Base-by-base conservation (phyloP, 2,888 invertebrate genomes). In the Pammene fasciana region DNA sequence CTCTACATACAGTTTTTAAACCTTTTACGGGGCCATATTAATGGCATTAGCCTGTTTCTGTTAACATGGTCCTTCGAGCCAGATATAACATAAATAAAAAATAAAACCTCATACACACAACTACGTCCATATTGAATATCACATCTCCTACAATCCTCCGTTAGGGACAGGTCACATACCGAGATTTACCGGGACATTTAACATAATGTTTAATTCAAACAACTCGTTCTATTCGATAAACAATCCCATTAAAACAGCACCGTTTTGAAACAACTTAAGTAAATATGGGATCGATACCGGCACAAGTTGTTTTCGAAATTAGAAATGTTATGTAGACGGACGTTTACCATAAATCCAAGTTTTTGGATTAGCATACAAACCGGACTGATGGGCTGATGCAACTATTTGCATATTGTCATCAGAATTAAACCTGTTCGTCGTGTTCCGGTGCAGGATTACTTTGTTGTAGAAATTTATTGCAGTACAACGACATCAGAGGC, bases 331-430 rank as follows among this genome's bases (percentile, higher is more conserved):
- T 10, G 5, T 62, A 9, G 34, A 54, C 41, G 34, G 9, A 67
- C 36, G 16, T 61, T 56, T n/a, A 46, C 50, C 38, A 70, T 60
- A 55, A 65, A 55, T 65, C 61, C 60, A 65, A 54, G 55, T 46
- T 54, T 67, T 65, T 38, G 46, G 46, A 70, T 70, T 70, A 60
- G 60, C 65, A 65, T 65, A 60, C 68, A 34, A 75, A 84, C 83
- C 78, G 79, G 84, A 79, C 75, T 75, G 75, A 80, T 83, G 62
- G 79, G 84, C 74, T 90, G 90, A 90, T 88, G 90, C 86, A 90
- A 90, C 74, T 80, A 65, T 71, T 65, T 68, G 57, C 76, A 75
- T 88, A 84, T 77, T 83, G 81, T 83, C 86, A 89, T 79, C 74
- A 78, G 71, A 79, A 81, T 68, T 64, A 74, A 78, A 78, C 81